Evolutionary conservation across 1,140 invertebrate species (phyloP), one percentile per base, ranked within the genome.

Genomic region (Aporrectodea caliginosa): DNA sequence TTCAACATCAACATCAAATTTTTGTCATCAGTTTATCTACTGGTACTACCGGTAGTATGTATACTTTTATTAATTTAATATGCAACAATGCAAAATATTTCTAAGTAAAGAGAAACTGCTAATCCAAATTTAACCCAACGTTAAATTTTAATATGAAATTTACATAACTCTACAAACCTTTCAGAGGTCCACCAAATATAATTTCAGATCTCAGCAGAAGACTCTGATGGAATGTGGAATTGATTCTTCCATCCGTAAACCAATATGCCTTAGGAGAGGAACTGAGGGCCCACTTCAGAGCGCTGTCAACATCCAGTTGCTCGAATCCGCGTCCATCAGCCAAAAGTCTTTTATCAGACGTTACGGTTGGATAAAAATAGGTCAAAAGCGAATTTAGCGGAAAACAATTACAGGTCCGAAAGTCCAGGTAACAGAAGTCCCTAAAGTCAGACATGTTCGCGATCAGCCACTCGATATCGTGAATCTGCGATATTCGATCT

Each of bases 331-430:
- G 80, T 0, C 85, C 86, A 79, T 87, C 86, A 78, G 83, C 86
- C 77, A 81, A 80, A 27, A 84, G 75, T 22, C 75, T 80, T 0
- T 83, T 82, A 0, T 70, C 30, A 0, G 33, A 69, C 68, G 83
- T 83, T 35, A 77, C 74, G 2, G 85, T 84, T n/a, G 86, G 85
- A 76, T 83, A 87, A 77, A 87, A 87, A 78, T 86, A 87, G 0
- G 84, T 83, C 72, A 87, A 72, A 1, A 87, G 75, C 2, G 86
- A 87, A 80, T 87, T 87, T 0, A 85, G 78, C 2, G 86, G 86
- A 1, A 83, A 82, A 81, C 86, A 87, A 16, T 82, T 82, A 35
- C 83, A 31, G 0, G 78, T 71, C 16, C 33, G 1, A 1, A 79
- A 73, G 69, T 85, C 82, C 79, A 84, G 84, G 16, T 81, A 82